Percentiles rank a stretch among this genome's conserved stretches.
phyloP scores from a whole-genome alignment of 2,888 invertebrate genomes.

The Watsonalla cultraria region DNA sequence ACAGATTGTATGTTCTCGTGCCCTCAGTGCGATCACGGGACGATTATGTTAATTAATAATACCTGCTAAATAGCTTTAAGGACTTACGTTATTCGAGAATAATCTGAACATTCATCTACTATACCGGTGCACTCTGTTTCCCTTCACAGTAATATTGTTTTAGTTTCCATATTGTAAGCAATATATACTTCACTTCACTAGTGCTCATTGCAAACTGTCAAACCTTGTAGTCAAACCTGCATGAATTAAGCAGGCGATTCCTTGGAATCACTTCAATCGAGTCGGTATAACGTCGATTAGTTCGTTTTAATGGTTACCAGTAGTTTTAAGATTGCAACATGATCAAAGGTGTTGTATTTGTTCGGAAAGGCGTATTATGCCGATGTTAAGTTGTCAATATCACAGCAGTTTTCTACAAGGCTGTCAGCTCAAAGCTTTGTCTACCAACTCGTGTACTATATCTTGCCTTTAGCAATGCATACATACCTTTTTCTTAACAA shows the following conservation, averaged over 20 bases:
- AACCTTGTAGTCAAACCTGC: not conserved
- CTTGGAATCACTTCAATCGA: slow-evolving; percentile 8
- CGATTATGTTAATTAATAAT: not conserved
- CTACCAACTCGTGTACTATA: slow-evolving; percentile 9
- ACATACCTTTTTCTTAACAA: not conserved
- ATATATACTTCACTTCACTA: not conserved
- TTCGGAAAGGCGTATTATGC: slow-evolving; percentile 42
- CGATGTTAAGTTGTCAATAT: slow-evolving; percentile 65
- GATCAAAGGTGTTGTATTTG: slow-evolving; percentile 54
- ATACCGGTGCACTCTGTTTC: not conserved
- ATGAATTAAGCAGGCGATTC: not conserved
- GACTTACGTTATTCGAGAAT: not conserved
- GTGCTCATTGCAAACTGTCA: not conserved
- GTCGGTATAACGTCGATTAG: slow-evolving; percentile 38
- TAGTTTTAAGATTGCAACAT: slow-evolving; percentile 62
- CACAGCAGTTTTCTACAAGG: slow-evolving; percentile 67
- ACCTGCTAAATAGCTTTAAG: not conserved
- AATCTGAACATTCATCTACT: not conserved
- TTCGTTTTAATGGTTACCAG: slow-evolving; percentile 66
- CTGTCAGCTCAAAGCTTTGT: slow-evolving; percentile 50
- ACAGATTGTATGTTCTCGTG: not conserved
- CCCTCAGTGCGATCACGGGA: not conserved
- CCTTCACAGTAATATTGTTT: not conserved
- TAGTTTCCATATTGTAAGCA: not conserved
- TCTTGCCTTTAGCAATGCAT: slow-evolving; percentile 1